Percentiles rank a stretch among this genome's conserved stretches.
These are phyloP conservation scores for Andrena bicolor DNA, from an alignment of 2,888 invertebrate genomes.

Conservation along the genomic window DNA sequence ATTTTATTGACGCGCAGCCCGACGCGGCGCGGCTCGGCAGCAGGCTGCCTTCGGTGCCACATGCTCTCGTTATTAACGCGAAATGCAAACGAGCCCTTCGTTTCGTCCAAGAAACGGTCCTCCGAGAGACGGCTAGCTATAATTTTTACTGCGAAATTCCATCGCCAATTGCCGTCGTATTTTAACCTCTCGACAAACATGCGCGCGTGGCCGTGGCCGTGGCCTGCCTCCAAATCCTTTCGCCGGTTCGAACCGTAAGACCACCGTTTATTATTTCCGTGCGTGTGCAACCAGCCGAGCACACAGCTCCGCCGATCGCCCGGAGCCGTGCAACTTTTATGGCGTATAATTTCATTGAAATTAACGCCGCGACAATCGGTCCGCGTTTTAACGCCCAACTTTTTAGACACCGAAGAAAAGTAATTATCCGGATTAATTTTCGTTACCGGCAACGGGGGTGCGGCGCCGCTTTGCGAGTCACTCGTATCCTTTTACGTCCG, in stretches of 20 bases:
- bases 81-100: constrained; percentile 73
- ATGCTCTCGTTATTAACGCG: constrained; percentile 73
- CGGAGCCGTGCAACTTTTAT: constrained; percentile 18
- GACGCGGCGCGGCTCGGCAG: constrained; percentile 23
- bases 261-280: not conserved
- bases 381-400: constrained; percentile 16
- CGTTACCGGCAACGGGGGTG: not conserved
- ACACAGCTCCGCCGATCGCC: constrained; percentile 28
- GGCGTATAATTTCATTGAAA: constrained; percentile 29
- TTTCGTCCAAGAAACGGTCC: constrained; percentile 68
- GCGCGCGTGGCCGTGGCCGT: not conserved
- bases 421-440: constrained; percentile 49
- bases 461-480: not conserved
- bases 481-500: constrained; percentile 13
- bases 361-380: constrained; percentile 13
- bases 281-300: not conserved
- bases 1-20: constrained; percentile 69
- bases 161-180: constrained; percentile 54
- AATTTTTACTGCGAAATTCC: constrained; percentile 66
- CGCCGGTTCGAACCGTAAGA: not conserved
- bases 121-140: constrained; percentile 57
- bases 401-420: constrained; percentile 30
- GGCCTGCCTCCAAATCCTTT: constrained; percentile 9
- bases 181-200: constrained; percentile 51
- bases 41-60: constrained; percentile 63